phyloP scores from a whole-genome alignment of 2,797 vertebrate genomes.

The Clarias pachynema region DNA sequence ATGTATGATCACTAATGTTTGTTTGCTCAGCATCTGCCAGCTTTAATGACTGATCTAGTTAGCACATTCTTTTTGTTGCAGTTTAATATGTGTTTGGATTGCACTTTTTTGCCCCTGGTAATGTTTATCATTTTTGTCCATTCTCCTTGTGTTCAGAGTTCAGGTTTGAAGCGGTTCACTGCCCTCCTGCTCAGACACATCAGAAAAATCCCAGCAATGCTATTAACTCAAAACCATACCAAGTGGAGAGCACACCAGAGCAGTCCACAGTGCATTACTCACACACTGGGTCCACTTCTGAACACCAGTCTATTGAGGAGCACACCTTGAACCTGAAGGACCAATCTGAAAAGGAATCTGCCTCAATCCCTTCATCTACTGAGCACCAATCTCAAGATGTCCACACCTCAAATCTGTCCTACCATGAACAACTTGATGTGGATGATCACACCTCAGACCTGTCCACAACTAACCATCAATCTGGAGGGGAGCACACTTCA shows the following conservation, averaged over 20 bases:
- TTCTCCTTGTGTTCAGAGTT: conserved; percentile 26
- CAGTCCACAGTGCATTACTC: background rate
- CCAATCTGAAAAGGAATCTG: background rate
- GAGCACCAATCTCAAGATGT: background rate
- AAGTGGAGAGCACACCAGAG: background rate
- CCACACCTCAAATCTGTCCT: background rate
- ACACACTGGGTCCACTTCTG: background rate
- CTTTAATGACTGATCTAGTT: background rate
- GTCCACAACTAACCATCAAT: background rate
- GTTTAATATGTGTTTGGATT: background rate
- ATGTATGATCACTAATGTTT: background rate
- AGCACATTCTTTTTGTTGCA: background rate
- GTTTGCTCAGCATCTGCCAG: background rate
- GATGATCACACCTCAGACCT: background rate
- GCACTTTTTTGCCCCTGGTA: background rate
- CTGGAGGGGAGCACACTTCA: background rate
- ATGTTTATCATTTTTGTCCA: background rate
- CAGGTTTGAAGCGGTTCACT: conserved; percentile 12
- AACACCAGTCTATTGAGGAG: background rate
- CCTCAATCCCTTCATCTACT: no score
- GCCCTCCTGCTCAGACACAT: background rate
- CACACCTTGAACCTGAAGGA: no score
- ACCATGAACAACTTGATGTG: background rate
- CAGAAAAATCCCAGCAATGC: background rate
- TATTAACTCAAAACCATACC: background rate